Evolutionary conservation across 1,140 invertebrate species (phyloP).

Genomic region (Adelges cooleyi): DNA sequence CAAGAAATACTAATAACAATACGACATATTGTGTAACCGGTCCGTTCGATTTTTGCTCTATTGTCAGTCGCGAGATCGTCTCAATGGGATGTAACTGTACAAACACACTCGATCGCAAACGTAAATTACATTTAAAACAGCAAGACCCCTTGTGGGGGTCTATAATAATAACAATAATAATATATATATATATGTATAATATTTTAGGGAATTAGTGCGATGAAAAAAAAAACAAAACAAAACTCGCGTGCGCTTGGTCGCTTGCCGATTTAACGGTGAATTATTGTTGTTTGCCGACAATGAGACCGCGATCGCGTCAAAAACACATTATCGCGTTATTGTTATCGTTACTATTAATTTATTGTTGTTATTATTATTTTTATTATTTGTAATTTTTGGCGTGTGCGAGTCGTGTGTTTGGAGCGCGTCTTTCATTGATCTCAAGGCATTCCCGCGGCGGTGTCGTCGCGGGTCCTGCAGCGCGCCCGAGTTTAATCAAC

Average conservation of each 20-base stretch:
- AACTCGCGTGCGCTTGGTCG: neutral
- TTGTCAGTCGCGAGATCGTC: neutral
- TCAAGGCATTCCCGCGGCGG: neutral
- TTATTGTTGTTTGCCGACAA: constrained; percentile 16
- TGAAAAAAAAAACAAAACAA: neutral
- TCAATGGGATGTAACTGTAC: neutral
- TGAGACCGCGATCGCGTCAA: neutral
- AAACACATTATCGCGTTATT: neutral
- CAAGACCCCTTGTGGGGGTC: neutral
- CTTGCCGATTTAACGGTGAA: constrained; percentile 23
- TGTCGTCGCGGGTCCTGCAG: neutral
- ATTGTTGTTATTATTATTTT: neutral
- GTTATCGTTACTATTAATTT: neutral
- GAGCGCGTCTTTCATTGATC: too few relatives aligned
- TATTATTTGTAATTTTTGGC: neutral
- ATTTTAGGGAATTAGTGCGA: too few relatives aligned
- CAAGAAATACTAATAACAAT: too few relatives aligned
- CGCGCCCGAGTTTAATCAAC: neutral
- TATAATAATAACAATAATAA: too few relatives aligned
- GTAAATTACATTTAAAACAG: constrained; percentile 23
- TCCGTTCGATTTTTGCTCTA: too few relatives aligned
- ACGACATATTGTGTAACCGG: too few relatives aligned
- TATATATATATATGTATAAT: too few relatives aligned
- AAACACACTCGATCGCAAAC: neutral
- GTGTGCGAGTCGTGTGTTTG: neutral